Evolutionary conservation across 2,113 vertebrate genomes (phyloP).

Genomic region (Gopherus flavomarginatus): DNA sequence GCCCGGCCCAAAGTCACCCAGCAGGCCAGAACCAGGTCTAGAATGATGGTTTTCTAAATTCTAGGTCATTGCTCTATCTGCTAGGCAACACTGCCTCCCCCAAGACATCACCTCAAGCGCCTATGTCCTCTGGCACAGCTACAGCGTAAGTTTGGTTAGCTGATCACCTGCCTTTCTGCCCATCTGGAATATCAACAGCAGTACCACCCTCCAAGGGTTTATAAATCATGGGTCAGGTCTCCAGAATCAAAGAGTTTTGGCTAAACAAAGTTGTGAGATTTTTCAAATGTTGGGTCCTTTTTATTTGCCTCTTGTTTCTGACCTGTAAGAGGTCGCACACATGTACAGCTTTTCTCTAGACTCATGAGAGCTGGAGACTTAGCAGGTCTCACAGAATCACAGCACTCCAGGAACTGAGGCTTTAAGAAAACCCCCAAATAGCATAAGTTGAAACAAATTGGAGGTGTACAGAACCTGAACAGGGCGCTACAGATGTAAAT

Average conservation of each 20-base stretch:
- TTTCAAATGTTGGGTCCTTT: background rate
- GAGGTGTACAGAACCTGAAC: no score
- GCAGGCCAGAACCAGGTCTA: no score
- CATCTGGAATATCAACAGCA: background rate
- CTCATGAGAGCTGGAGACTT: background rate
- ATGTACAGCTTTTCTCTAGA: background rate
- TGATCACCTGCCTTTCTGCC: background rate
- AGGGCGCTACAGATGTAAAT: no score
- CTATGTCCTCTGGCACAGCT: background rate
- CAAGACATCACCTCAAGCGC: background rate
- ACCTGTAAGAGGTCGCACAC: background rate
- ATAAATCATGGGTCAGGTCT: background rate
- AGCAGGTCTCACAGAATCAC: background rate
- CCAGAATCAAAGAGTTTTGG: background rate
- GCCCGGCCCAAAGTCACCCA: no score
- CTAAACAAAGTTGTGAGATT: background rate
- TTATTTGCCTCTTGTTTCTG: background rate
- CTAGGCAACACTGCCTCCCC: background rate
- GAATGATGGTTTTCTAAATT: background rate
- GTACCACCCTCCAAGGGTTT: background rate
- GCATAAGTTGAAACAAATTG: background rate
- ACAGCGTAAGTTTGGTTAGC: background rate
- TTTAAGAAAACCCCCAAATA: background rate
- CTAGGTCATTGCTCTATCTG: background rate
- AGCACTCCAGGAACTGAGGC: background rate